phyloP scores from a whole-genome alignment of 2,888 invertebrate genomes.

The Pachliopta kotzebuea region DNA sequence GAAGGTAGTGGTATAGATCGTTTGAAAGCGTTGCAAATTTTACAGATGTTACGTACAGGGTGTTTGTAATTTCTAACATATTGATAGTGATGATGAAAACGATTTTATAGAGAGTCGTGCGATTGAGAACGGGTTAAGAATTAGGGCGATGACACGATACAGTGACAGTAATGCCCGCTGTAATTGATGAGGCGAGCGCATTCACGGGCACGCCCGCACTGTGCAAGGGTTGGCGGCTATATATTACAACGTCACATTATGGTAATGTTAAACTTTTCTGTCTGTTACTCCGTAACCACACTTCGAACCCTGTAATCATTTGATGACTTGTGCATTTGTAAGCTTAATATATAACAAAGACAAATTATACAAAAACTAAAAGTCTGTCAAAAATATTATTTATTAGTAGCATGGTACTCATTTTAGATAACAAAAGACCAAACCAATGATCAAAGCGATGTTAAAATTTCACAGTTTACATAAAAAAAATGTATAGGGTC shows the following conservation, averaged over 20 bases:
- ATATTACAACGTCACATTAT: slow-evolving; percentile 31
- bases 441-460: too few relatives aligned
- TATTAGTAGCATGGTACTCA: too few relatives aligned
- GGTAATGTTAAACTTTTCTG: slow-evolving; percentile 9
- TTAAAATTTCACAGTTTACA: too few relatives aligned
- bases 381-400: too few relatives aligned
- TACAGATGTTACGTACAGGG: too few relatives aligned
- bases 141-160: slow-evolving; percentile 27
- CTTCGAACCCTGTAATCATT: neutral
- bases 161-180: slow-evolving; percentile 33
- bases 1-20: too few relatives aligned
- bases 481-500: too few relatives aligned
- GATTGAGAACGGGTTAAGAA: slow-evolving; percentile 25
- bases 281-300: neutral
- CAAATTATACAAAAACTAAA: too few relatives aligned
- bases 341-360: neutral
- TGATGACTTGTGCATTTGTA: neutral
- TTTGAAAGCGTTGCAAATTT: too few relatives aligned
- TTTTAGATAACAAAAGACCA: too few relatives aligned
- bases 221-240: slow-evolving; percentile 24
- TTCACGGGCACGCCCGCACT: slow-evolving; percentile 36
- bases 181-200: slow-evolving; percentile 34
- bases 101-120: slow-evolving; percentile 17
- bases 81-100: neutral
- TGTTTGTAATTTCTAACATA: too few relatives aligned